These are phyloP conservation scores for Stenolophus ochropezus DNA, from an alignment of 2,888 invertebrate genomes.

Conservation along the genomic window DNA sequence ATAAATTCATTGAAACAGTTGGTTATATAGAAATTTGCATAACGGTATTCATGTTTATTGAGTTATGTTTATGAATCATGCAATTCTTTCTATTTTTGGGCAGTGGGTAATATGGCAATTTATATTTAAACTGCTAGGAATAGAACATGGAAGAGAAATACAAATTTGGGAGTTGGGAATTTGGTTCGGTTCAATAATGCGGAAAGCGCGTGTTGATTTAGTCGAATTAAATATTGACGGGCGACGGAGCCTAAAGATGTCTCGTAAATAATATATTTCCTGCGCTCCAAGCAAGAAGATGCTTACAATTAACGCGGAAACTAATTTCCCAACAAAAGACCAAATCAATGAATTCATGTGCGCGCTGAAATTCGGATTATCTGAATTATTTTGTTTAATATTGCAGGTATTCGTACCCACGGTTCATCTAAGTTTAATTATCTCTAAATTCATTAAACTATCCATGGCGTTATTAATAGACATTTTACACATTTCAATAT, in stretches of 20 bases:
- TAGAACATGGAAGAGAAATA: not conserved
- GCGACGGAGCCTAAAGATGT: conserved; percentile 21
- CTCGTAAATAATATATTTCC: conserved; percentile 21
- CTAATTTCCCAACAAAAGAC: conserved; percentile 30
- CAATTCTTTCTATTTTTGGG: conserved; percentile 13
- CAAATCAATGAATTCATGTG: conserved; percentile 10
- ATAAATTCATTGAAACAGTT: conserved; percentile 5
- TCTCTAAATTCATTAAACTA: conserved; percentile 16
- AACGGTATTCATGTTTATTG: conserved; percentile 6
- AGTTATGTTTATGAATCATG: conserved; percentile 14
- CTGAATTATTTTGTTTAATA: conserved; percentile 24
- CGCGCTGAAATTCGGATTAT: conserved; percentile 19
- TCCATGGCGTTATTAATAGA: not conserved
- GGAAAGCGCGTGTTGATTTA: conserved; percentile 30
- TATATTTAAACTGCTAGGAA: not conserved
- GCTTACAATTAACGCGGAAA: conserved; percentile 7
- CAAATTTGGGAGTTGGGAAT: not conserved
- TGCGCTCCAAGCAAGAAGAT: not conserved
- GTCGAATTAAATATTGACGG: conserved; percentile 32
- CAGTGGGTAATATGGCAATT: not conserved
- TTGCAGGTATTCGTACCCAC: conserved; percentile 13
- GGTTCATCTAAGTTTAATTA: conserved; percentile 1
- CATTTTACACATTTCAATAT: not conserved
- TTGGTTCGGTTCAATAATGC: conserved; percentile 20
- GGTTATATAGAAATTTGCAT: conserved; percentile 22